Evolutionary conservation across 2,888 invertebrate species (phyloP).

Genomic region (Diarsia mendica): DNA sequence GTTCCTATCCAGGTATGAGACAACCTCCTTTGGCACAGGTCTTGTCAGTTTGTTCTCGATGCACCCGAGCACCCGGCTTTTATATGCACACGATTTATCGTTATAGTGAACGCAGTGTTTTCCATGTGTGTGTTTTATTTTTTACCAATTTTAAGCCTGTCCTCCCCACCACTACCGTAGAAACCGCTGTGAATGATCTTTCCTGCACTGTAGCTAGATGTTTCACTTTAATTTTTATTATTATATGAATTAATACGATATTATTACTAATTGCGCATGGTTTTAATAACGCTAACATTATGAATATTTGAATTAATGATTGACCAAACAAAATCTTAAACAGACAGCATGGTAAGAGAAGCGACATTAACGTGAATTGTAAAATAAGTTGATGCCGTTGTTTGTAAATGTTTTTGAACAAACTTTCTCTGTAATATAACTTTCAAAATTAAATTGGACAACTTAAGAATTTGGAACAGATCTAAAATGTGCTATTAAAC

Average conservation of each 20-base stretch:
- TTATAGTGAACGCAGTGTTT: conserved; percentile 76
- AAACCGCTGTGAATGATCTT: conserved; percentile 61
- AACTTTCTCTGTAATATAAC: conserved; percentile 60
- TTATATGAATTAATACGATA: conserved; percentile 54
- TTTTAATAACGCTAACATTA: conserved; percentile 62
- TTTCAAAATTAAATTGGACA: conserved; percentile 40
- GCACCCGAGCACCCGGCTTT: conserved; percentile 86
- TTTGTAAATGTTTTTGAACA: conserved; percentile 62
- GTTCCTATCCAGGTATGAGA: conserved; percentile 90
- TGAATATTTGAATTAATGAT: conserved; percentile 45
- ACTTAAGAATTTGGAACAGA: conserved; percentile 14
- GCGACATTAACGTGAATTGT: conserved; percentile 49
- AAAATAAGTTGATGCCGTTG: conserved; percentile 53
- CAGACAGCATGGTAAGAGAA: conserved; percentile 66
- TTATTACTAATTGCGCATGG: conserved; percentile 67
- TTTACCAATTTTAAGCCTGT: conserved; percentile 56
- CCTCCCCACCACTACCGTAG: conserved; percentile 47
- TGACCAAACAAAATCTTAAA: conserved; percentile 66
- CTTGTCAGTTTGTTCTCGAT: conserved; percentile 80
- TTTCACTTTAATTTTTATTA: conserved; percentile 51
- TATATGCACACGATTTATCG: conserved; percentile 82
- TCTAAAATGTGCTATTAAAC: conserved; percentile 52
- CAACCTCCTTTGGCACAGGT: conserved; percentile 83
- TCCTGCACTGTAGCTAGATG: conserved; percentile 81
- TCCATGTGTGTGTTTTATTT: conserved; percentile 73